phyloP scores from a whole-genome alignment of 2,113 vertebrate genomes.

The Myrmecobius fasciatus region DNA sequence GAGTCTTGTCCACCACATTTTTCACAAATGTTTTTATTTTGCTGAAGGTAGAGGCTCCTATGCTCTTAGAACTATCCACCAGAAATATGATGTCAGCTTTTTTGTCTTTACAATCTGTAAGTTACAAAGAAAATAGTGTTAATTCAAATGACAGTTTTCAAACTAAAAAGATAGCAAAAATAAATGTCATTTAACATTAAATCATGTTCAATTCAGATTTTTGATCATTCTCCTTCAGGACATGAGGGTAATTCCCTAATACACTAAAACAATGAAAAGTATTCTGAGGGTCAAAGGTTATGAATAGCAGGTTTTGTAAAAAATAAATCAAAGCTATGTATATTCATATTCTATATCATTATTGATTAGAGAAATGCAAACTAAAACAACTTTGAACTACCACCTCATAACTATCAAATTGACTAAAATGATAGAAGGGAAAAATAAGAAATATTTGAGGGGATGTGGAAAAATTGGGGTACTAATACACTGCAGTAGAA shows the following conservation, averaged over 20 bases:
- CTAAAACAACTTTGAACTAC: not conserved
- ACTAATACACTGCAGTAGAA: not conserved
- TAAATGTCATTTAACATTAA: conserved; percentile 6
- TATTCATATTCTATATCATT: not conserved
- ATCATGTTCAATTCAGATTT: not conserved
- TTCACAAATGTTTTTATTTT: conserved; percentile 79
- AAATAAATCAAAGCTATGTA: not conserved
- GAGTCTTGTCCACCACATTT: conserved; percentile 64
- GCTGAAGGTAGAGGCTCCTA: conserved; percentile 50
- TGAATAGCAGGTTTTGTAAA: not conserved
- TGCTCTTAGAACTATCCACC: conserved; percentile 79
- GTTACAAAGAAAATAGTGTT: conserved; percentile 30
- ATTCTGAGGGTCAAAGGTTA: not conserved
- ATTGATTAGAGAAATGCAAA: not conserved
- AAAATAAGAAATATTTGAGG: not conserved
- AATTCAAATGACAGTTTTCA: not conserved
- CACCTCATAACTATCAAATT: not conserved
- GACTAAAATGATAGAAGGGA: not conserved
- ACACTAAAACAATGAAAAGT: not conserved
- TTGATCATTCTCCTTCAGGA: not conserved
- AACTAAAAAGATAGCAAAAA: not conserved
- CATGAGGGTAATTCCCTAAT: not conserved
- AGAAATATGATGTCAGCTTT: conserved; percentile 79
- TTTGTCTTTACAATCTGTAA: conserved; percentile 75
- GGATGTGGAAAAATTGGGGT: not conserved